Base-by-base conservation (phyloP, 1,140 invertebrate genomes). In the Drosophila albomicans region DNA sequence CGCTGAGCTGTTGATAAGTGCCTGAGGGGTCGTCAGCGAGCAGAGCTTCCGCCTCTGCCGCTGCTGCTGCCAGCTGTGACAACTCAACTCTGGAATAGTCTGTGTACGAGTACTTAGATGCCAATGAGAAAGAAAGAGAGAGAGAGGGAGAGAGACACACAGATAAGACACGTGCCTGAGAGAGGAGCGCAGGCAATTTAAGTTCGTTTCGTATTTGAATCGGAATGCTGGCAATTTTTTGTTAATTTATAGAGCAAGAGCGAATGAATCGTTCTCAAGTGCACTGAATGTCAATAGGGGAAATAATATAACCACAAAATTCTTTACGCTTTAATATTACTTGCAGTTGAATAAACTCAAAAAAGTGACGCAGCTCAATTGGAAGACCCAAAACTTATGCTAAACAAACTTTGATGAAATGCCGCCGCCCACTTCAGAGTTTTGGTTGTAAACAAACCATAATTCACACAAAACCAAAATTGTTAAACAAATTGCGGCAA, bases 81-180 rank as follows among this genome's bases (percentile, higher is more conserved):
- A 69, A 56, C 65, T 59, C 48, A 69, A 69, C 57, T 74, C 48
- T 69, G 57, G 20, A 1, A 52, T 45, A 61, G 16, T 38, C n/a
- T 30, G 20, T 25, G 20, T 25, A 43, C n/a, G 30, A 54, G 51
- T 57, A 35, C 59, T 71, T 28, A 38, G 64, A 68, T 64, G 56
- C 56, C 56, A 58, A 52, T 59, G 70, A n/a, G 38, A 48, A 32
- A 2, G 20, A 48, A 1, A 49, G 48, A 11, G 46, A 10, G 46
- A 10, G 15, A 25, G 48, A 49, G 20, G 4, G 16, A 20, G 15
- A 48, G 11, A 20, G 5, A 8, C 7, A 25, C 20, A 25, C 7
- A 65, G 71, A 62, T 69, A 69, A 74, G 71, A 68, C 71, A 74
- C 71, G 71, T 58, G 71, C 64, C 28, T 25, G 8, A 54, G 41